Evolutionary conservation across 2,113 vertebrate genomes (phyloP).

Genomic region (Prinia subflava): DNA sequence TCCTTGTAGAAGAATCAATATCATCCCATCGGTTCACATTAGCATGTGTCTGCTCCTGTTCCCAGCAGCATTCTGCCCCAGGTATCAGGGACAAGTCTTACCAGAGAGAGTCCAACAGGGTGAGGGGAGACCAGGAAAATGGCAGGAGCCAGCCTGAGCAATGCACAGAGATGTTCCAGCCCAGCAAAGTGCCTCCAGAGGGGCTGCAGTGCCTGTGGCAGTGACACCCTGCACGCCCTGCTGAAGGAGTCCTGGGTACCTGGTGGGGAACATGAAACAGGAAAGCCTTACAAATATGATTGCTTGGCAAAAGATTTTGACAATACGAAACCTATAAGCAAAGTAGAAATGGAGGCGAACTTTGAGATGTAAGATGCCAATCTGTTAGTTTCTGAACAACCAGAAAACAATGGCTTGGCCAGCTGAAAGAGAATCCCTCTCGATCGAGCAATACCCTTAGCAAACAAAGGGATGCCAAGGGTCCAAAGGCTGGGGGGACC

Average conservation of each 20-base stretch:
- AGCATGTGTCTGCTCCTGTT: neutral
- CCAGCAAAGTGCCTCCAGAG: neutral
- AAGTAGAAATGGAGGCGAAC: too few species aligned
- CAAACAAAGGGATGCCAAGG: too few species aligned
- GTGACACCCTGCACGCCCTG: accelerated
- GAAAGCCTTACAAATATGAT: too few species aligned
- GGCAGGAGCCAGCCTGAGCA: neutral
- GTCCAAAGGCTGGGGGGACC: too few species aligned
- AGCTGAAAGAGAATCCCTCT: too few species aligned
- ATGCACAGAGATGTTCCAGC: neutral
- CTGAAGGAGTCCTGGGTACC: neutral
- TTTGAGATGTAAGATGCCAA: too few species aligned
- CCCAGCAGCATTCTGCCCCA: neutral
- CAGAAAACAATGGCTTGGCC: too few species aligned
- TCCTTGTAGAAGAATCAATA: neutral
- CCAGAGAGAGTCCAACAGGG: neutral
- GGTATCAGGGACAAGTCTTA: neutral
- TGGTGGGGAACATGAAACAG: neutral
- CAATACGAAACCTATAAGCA: too few species aligned
- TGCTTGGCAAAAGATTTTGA: too few species aligned
- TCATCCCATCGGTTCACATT: neutral
- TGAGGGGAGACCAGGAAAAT: neutral
- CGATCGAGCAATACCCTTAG: too few species aligned
- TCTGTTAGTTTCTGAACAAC: too few species aligned
- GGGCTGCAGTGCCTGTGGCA: neutral